Conservation (phyloP, 2,113 vertebrate species). For the Leucoraja erinaceus region DNA sequence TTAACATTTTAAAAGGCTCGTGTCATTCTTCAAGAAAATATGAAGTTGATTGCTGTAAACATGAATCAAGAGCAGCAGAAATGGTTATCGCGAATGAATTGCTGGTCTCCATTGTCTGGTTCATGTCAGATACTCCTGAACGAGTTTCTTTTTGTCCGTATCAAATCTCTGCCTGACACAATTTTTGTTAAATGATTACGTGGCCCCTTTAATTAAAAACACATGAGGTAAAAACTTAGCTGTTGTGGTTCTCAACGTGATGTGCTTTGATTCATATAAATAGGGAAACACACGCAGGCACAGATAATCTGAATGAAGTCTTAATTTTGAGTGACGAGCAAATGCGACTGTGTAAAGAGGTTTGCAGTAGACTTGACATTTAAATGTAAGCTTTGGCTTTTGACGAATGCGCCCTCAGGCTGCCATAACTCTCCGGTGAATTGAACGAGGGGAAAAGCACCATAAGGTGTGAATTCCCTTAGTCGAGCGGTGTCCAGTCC, state of each 20-base stretch:
- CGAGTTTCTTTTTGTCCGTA: neutral
- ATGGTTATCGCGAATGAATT: neutral
- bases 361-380: constrained; percentile 45
- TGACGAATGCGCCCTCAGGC: constrained; percentile 46
- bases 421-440: constrained; percentile 42
- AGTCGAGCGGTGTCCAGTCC: constrained; percentile 32
- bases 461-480: constrained; percentile 41
- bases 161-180: constrained; percentile 34
- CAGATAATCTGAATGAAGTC: constrained; percentile 36
- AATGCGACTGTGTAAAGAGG: constrained; percentile 31
- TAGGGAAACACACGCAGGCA: neutral
- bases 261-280: constrained; percentile 31
- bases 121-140: constrained; percentile 4
- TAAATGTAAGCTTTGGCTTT: constrained; percentile 45
- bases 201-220: constrained; percentile 32
- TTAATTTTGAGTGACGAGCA: constrained; percentile 36
- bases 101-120: neutral
- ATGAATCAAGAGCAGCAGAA: neutral
- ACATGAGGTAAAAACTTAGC: neutral
- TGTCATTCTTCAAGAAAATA: constrained; percentile 35
- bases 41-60: constrained; percentile 34
- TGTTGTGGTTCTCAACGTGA: neutral
- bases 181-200: constrained; percentile 35
- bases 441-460: constrained; percentile 41
- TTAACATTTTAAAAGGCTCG: constrained; percentile 20